Conservation (phyloP, 2,797 vertebrate species). For the Pampus argenteus region DNA sequence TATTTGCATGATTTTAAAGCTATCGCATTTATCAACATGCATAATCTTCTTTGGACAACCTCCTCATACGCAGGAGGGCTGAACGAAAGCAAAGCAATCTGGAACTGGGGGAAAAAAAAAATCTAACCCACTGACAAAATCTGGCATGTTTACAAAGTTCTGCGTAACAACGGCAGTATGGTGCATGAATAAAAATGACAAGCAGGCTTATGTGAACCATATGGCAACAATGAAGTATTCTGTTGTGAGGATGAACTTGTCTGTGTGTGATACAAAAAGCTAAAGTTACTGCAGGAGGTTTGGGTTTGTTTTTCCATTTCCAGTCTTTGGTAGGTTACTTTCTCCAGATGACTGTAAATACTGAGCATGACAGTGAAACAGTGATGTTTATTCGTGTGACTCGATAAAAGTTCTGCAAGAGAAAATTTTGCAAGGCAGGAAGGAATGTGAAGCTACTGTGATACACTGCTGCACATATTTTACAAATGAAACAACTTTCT, state of each 20-base stretch:
- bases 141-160: conserved; percentile 52
- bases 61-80: conserved; percentile 19
- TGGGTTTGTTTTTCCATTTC: conserved; percentile 35
- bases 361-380: conserved; percentile 21
- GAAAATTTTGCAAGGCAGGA: conserved; percentile 30
- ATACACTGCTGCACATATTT: conserved; percentile 35
- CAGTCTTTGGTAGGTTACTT: conserved; percentile 8
- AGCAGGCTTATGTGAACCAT: conserved; percentile 56
- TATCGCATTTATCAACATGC: conserved; percentile 33
- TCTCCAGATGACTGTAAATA: conserved; percentile 32
- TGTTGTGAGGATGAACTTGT: conserved; percentile 16
- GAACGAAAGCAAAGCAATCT: conserved; percentile 39
- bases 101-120: conserved; percentile 2
- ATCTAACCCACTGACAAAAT: conserved; percentile 21
- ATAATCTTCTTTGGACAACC: conserved; percentile 22
- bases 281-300: conserved; percentile 12
- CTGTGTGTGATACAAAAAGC: conserved; percentile 11
- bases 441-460: conserved; percentile 38
- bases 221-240: conserved; percentile 47
- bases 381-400: conserved; percentile 47
- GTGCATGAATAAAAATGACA: conserved; percentile 55
- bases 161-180: conserved; percentile 43
- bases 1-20: conserved; percentile 42
- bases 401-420: conserved; percentile 23
- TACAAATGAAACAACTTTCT: conserved; percentile 3